These are phyloP conservation scores for Andrena bicolor DNA, from an alignment of 2,888 invertebrate genomes.

Conservation along the genomic window DNA sequence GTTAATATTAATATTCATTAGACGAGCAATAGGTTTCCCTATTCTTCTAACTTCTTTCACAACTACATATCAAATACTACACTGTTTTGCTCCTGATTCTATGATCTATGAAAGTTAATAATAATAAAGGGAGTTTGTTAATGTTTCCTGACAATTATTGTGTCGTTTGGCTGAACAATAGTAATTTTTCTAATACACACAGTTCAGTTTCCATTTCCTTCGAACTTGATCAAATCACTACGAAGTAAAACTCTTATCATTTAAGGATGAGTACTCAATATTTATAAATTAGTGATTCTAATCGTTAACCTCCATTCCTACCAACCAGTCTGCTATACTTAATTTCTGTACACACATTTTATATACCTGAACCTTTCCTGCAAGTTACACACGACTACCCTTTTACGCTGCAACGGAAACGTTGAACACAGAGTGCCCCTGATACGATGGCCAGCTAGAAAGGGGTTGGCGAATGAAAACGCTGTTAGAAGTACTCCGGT, in stretches of 20 bases:
- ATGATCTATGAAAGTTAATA: neutral
- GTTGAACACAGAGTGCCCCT: neutral
- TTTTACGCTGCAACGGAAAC: neutral
- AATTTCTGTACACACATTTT: too few relatives aligned
- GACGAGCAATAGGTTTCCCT: neutral
- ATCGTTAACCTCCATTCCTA: too few relatives aligned
- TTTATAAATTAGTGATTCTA: too few relatives aligned
- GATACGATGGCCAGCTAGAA: neutral
- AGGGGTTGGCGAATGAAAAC: slow-evolving; percentile 48
- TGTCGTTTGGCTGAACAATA: too few relatives aligned
- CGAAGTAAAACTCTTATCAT: too few relatives aligned
- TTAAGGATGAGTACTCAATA: too few relatives aligned
- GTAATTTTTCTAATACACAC: too few relatives aligned
- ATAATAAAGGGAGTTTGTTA: neutral
- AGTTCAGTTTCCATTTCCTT: too few relatives aligned
- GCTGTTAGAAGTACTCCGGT: slow-evolving; percentile 43
- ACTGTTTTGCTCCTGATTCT: neutral
- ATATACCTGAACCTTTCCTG: too few relatives aligned
- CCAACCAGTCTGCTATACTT: too few relatives aligned
- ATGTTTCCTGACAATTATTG: neutral
- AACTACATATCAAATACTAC: neutral
- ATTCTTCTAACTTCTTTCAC: neutral
- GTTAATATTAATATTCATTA: neutral
- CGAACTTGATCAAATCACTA: too few relatives aligned
- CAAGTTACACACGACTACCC: neutral